Evolutionary conservation across 2,888 invertebrate genomes (phyloP).

Genomic region (Myopa tessellatipennis): DNA sequence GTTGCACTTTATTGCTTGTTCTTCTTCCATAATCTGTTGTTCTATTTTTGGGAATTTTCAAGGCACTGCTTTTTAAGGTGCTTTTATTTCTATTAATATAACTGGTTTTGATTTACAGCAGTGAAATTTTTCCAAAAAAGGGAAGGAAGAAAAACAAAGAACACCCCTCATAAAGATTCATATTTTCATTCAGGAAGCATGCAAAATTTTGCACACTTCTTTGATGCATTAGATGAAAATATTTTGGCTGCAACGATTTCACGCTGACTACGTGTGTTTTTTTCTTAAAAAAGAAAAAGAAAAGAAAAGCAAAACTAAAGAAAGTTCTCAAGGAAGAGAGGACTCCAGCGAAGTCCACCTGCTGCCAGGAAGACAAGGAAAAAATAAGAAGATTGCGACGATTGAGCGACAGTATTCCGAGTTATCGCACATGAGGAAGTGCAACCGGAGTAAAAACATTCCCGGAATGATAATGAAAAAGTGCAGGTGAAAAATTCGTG

Average conservation of each 20-base stretch:
- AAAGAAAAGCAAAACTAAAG: neutral
- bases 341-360: neutral
- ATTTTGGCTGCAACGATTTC: slow-evolving; percentile 50
- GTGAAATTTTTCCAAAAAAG: neutral
- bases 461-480: no score
- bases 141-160: neutral
- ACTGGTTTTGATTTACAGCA: slow-evolving; percentile 11
- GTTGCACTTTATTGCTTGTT: no score
- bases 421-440: no score
- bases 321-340: neutral
- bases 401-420: no score
- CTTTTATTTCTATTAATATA: neutral
- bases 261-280: slow-evolving; percentile 42
- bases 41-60: neutral
- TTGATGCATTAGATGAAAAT: slow-evolving; percentile 40
- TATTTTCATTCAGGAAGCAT: neutral
- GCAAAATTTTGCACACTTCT: slow-evolving; percentile 5
- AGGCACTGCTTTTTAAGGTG: neutral
- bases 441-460: no score
- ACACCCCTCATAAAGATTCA: slow-evolving; percentile 2
- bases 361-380: neutral
- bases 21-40: neutral
- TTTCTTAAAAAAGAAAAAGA: neutral
- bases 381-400: no score
- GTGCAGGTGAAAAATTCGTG: no score